Base-by-base conservation (phyloP, 2,797 vertebrate species). In the Pelochelys cantorii region DNA sequence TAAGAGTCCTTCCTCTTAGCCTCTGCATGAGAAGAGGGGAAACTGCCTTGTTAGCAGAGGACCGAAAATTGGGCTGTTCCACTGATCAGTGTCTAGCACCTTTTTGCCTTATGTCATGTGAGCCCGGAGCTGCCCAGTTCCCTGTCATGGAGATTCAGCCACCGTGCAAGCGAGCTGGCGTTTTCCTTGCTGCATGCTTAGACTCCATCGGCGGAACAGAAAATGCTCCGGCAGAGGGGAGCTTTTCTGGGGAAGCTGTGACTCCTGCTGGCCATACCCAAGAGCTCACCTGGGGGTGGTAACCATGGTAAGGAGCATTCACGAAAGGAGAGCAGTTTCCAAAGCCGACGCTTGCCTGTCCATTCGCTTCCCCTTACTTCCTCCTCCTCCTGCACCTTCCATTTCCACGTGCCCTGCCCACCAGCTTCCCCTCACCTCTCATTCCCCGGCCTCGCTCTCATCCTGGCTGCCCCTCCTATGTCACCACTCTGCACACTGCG, bases 381-480 rank as follows among this genome's bases (percentile, higher is more conserved):
- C 1, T 2, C 2, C 13, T 85, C 31, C 29, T n/a, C 65, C 65
- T 1, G 0, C 62, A 88, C 25, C 27, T 5, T 3, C 20, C 4
- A 54, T 94, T 53, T 81, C 42, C 83, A 31, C 37, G 53, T 55
- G 55, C 7, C 12, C 23, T 86, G 37, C 65, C 90, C 82, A 90
- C 65, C 12, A 15, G 89, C 86, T 77, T 78, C 22, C 8, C 25
- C 52, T 0, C 0, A 25, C 90, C 88, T 48, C 48, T 18, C 10
- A 2, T 4, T 9, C 23, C 10, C 81, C 29, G 9, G 82, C 37
- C 56, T 86, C 54, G 13, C 55, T 56, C 31, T 84, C 54, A 1
- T 75, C 60, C 6, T 15, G 65, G 37, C 0, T 84, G 79, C 22
- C 3, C 9, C 84, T 55, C 54, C 90, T 42, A 5, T 0, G 0